Percentiles rank a stretch among this genome's conserved stretches.
These are phyloP conservation scores for Setophaga petechia DNA, from an alignment of 2,113 vertebrate genomes.

Conservation along the genomic window DNA sequence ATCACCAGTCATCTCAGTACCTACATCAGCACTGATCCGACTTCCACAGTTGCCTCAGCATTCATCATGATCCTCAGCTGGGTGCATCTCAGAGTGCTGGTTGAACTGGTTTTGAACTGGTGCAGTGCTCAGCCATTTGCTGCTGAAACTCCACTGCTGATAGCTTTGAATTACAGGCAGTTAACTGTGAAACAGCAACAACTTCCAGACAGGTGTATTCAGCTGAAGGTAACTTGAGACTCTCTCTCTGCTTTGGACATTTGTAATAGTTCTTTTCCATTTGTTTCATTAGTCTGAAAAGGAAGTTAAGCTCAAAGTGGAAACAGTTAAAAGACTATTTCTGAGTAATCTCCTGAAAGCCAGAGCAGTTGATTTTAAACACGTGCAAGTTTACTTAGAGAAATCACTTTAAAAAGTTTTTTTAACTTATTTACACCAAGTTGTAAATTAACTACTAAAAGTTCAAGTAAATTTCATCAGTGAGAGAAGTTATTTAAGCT, in stretches of 20 bases:
- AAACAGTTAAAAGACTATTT: background rate
- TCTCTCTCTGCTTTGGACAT: background rate
- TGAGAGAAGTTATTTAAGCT: background rate
- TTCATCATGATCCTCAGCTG: fast-evolving
- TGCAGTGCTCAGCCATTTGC: background rate
- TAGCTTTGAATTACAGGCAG: background rate
- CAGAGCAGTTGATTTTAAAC: background rate
- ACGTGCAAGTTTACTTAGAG: background rate
- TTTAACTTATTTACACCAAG: background rate
- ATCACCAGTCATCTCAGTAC: background rate
- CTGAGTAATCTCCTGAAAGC: background rate
- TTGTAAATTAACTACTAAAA: background rate
- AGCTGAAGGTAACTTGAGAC: background rate
- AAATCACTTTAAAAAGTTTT: background rate
- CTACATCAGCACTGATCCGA: background rate
- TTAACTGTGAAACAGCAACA: background rate
- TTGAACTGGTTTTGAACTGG: background rate
- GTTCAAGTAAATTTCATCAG: background rate
- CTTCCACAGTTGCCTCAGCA: background rate
- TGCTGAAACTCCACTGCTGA: background rate
- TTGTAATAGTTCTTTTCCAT: background rate
- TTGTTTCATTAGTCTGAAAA: background rate
- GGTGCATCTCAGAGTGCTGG: background rate
- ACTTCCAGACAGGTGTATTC: background rate
- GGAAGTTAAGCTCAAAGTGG: background rate